Evolutionary conservation across 2,888 invertebrate species (phyloP), one percentile per base, ranked within the genome.

Genomic region (Phaedon cochleariae): DNA sequence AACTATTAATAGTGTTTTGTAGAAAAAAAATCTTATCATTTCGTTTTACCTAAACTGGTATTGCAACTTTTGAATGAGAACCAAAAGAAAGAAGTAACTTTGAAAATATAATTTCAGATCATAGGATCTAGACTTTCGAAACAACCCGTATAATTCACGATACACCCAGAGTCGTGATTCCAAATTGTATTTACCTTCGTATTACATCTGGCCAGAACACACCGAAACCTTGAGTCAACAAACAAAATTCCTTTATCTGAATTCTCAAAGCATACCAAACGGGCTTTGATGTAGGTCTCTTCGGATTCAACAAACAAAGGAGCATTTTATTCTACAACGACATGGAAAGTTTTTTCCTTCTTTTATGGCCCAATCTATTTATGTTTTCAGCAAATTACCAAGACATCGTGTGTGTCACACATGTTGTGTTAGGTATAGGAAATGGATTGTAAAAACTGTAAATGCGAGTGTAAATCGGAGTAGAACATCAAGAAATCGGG

Each of bases 151-250:
- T 41, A 41, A 15, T n/a, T 4, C n/a, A 41, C 41, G n/a, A 41
- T 15, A n/a, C 15, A 41, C 41, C 41, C n/a, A n/a, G n/a, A 41
- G 12, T 2, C n/a, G 15, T 41, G 41, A 41, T 15, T 41, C 41
- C 3, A 2, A 15, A 41, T 41, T 15, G 1, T 41, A n/a, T 41
- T 41, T 41, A 41, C 41, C 41, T 41, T 41, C 6, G 3, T 2
- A n/a, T 41, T n/a, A 41, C 41, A 41, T 41, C 41, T 41, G 41
- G 41, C 41, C 41, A n/a, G 41, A 41, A 41, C 26, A n/a, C n/a
- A 26, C 41, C 4, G 15, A 15, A 41, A 15, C 41, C 41, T 41
- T 41, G 15, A 41, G 41, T 41, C 41, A 41, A 41, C 41, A 41
- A 41, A 41, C 41, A 15, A 41, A 41, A 41, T 41, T 41, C 41